Percentiles rank a stretch among this genome's conserved stretches.
These are phyloP conservation scores for Rhopalosiphum padi DNA, from an alignment of 1,140 invertebrate genomes.

Conservation along the genomic window DNA sequence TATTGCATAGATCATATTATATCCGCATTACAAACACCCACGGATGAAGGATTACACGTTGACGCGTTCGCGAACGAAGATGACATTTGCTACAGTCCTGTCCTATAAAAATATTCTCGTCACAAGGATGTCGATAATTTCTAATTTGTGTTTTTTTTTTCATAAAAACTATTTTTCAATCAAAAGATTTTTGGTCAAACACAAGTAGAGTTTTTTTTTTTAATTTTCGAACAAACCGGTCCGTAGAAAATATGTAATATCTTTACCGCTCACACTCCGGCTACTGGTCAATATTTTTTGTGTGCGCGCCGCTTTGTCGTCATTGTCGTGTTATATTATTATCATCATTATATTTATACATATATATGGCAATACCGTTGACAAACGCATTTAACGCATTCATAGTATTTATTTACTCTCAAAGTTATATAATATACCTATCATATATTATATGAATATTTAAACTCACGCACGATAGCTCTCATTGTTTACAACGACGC, in stretches of 20 bases:
- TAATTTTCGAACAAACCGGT: constrained; percentile 13
- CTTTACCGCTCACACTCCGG: background rate
- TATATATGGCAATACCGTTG: background rate
- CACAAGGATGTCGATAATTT: background rate
- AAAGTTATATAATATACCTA: background rate
- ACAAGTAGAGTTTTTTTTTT: background rate
- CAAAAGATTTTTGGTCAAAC: background rate
- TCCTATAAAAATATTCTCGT: background rate
- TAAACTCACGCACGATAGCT: background rate
- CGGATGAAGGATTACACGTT: background rate
- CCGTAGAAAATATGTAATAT: background rate
- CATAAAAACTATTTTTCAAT: background rate
- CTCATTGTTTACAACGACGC: background rate
- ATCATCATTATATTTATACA: background rate
- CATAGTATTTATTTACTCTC: background rate
- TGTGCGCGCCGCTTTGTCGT: background rate
- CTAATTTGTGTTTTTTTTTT: background rate
- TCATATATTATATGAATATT: constrained; percentile 30
- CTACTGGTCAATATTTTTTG: constrained; percentile 19
- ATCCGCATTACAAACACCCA: background rate
- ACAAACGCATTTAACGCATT: background rate
- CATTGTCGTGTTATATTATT: background rate
- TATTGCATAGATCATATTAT: background rate
- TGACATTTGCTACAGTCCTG: background rate
- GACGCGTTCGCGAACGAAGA: background rate